Evolutionary conservation across 2,888 invertebrate genomes (phyloP), one percentile per base, ranked within the genome.

Genomic region (Odontothrips loti): DNA sequence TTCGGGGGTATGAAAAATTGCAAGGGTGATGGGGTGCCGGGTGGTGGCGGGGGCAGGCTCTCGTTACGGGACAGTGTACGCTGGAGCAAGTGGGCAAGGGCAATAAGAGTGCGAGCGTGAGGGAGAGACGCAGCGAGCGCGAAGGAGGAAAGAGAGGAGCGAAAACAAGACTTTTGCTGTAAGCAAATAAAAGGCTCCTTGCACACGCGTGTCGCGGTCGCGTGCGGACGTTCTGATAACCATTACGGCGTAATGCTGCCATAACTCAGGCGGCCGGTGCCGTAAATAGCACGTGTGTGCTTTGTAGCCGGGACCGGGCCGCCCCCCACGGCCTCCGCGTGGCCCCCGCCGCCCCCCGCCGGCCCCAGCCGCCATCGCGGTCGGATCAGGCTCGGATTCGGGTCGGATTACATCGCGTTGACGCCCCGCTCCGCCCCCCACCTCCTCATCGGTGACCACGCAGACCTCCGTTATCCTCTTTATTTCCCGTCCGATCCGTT

Each of bases 321-420:
- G 12, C 11, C n/a, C n/a, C n/a, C n/a, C n/a, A n/a, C 27, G 68
- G 68, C 68, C 27, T n/a, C n/a, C 9, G 23, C 23, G 23, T 23
- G 27, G 58, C 68, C 23, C 68, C 9, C 68, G 23, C 68, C 68
- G 15, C 58, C 15, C 4, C 58, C 17, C 58, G 58, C 20, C 34
- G 15, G 6, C 51, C 51, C 51, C 51, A 2, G 51, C 51, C 1
- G 58, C 58, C 58, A 58, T 58, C 20, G 34, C 34, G 68, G 68
- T 4, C 23, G 23, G 68, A 23, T 23, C 23, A n/a, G 68, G 68
- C 8, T 75, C 27, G 68, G 68, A 27, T 75, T 75, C 9, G 68
- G 68, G 23, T 27, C 68, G 68, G 68, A 75, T 75, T 75, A 75
- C 68, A 75, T 23, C 68, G 68, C 12, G 68, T 75, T 75, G 34